Conservation (phyloP, 2,113 vertebrate species). For the Xerus inauris region DNA sequence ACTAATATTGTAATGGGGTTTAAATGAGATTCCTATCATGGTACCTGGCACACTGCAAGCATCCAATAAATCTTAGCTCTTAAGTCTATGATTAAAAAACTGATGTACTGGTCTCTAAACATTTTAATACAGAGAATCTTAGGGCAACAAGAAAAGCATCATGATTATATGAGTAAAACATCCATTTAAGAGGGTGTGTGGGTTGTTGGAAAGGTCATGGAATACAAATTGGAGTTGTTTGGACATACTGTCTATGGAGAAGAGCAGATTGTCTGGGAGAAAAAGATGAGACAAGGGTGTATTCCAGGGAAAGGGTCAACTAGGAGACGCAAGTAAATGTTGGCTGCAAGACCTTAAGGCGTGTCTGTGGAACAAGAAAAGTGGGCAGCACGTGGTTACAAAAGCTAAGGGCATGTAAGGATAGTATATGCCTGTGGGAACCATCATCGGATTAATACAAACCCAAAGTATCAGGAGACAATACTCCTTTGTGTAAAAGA, state of each 20-base stretch:
- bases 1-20: neutral
- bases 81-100: conserved; percentile 61
- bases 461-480: neutral
- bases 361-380: conserved; percentile 64
- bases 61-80: conserved; percentile 60
- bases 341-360: conserved; percentile 64
- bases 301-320: conserved; percentile 74
- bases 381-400: conserved; percentile 69
- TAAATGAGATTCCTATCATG: conserved; percentile 37
- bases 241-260: conserved; percentile 75
- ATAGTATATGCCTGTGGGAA: conserved; percentile 57
- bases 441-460: conserved; percentile 28
- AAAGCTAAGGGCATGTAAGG: conserved; percentile 67
- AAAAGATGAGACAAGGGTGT: conserved; percentile 74
- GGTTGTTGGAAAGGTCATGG: conserved; percentile 77
- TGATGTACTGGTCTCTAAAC: neutral
- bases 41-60: neutral
- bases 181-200: conserved; percentile 79
- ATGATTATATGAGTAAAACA: conserved; percentile 75
- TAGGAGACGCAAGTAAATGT: conserved; percentile 67
- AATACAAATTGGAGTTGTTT: conserved; percentile 79
- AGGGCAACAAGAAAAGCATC: conserved; percentile 64
- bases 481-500: neutral
- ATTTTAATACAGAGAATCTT: conserved; percentile 52
- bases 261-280: conserved; percentile 72